Conservation (phyloP, 2,888 invertebrate species). For the Amblyjoppa proteus region DNA sequence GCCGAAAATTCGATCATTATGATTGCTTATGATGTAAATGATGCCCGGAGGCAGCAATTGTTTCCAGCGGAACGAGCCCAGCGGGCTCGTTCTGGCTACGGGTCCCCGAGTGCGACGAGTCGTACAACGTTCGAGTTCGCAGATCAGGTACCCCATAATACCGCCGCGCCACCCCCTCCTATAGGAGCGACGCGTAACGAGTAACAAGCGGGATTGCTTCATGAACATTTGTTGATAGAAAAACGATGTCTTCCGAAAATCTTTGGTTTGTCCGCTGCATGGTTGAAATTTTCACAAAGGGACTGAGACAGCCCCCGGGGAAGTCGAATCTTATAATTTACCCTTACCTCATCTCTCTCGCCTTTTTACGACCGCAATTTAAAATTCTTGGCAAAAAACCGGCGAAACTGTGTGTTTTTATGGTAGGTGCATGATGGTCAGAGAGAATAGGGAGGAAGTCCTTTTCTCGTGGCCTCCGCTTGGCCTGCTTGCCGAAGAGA, state of each 20-base stretch:
- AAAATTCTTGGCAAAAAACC: conserved; percentile 79
- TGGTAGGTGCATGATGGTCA: conserved; percentile 45
- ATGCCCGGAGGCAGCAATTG: conserved; percentile 86
- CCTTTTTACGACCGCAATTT: conserved; percentile 84
- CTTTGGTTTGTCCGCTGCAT: neutral
- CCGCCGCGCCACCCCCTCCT: conserved; percentile 21
- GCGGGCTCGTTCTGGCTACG: conserved; percentile 69
- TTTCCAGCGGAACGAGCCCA: conserved; percentile 82
- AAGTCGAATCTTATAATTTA: conserved; percentile 79
- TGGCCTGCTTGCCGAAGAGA: conserved; percentile 29
- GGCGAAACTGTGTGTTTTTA: conserved; percentile 68
- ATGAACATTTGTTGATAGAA: neutral
- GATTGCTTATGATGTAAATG: conserved; percentile 87
- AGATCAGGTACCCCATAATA: conserved; percentile 38
- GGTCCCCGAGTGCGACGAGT: conserved; percentile 60
- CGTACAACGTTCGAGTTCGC: conserved; percentile 50
- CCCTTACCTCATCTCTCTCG: conserved; percentile 58
- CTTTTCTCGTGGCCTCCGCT: conserved; percentile 29
- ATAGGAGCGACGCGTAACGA: conserved; percentile 18
- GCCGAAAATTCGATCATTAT: conserved; percentile 85
- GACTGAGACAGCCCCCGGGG: conserved; percentile 73
- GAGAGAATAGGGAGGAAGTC: conserved; percentile 39
- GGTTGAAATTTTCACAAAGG: conserved; percentile 27
- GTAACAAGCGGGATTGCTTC: neutral
- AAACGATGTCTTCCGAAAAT: neutral